Conservation (phyloP, 2,888 invertebrate genomes). For the Bugulina stolonifera region DNA sequence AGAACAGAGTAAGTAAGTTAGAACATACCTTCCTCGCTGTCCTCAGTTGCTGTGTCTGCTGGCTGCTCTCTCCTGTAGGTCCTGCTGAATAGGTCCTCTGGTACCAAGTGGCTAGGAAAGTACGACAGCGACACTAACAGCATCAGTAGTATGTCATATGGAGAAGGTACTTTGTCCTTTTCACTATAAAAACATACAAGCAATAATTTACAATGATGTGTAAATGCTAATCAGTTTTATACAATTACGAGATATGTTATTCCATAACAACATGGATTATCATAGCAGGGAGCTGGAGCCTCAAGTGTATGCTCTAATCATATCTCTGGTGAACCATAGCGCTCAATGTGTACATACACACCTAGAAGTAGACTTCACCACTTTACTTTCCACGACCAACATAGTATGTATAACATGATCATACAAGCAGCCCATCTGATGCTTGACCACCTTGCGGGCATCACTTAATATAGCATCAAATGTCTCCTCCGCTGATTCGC, state of each 20-base stretch:
- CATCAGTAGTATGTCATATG: slow-evolving; percentile 23
- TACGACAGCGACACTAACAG: neutral
- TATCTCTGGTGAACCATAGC: too few species aligned
- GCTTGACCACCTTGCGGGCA: neutral
- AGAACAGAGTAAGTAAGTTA: neutral
- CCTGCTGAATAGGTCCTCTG: slow-evolving; percentile 3
- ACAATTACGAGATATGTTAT: too few species aligned
- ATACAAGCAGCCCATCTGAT: slow-evolving; percentile 1
- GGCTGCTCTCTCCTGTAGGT: neutral
- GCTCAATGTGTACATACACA: neutral
- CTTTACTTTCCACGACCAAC: slow-evolving; percentile 9
- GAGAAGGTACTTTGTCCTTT: neutral
- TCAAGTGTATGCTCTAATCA: too few species aligned
- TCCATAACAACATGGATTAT: too few species aligned
- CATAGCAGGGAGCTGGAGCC: too few species aligned
- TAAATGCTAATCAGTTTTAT: too few species aligned
- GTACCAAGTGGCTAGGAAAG: slow-evolving; percentile 14
- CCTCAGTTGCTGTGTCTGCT: neutral
- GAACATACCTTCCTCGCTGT: slow-evolving; percentile 6
- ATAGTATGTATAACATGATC: slow-evolving; percentile 21
- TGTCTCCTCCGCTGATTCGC: neutral
- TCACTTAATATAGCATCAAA: slow-evolving; percentile 11
- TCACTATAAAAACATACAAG: slow-evolving; percentile 9
- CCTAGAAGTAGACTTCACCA: slow-evolving; percentile 6
- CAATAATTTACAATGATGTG: too few species aligned